Conservation (phyloP, 2,888 invertebrate genomes). For the Miltochrista miniata region DNA sequence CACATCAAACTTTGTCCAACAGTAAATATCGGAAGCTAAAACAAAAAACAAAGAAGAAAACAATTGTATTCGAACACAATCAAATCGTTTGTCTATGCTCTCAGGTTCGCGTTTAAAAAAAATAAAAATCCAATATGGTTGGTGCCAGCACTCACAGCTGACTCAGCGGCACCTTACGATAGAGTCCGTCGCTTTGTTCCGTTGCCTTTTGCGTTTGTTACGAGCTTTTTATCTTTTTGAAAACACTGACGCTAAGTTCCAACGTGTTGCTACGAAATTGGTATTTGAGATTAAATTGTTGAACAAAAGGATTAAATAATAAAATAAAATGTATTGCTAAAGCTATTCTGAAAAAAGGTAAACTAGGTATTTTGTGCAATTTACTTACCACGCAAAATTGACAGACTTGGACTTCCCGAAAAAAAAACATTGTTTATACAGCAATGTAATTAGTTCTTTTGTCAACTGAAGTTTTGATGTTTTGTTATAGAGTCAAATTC, state of each 20-base stretch:
- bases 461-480: background rate
- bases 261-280: no score
- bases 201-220: conserved; percentile 47
- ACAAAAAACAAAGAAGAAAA: conserved; percentile 40
- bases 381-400: no score
- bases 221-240: conserved; percentile 48
- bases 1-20: conserved; percentile 11
- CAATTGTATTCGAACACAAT: conserved; percentile 50
- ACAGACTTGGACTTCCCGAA: no score
- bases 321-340: no score
- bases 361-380: no score
- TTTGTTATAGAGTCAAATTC: background rate
- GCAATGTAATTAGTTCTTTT: no score
- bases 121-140: conserved; percentile 66
- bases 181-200: conserved; percentile 50
- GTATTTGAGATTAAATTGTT: conserved; percentile 27
- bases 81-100: conserved; percentile 54
- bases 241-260: conserved; percentile 32
- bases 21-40: conserved; percentile 30
- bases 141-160: conserved; percentile 64
- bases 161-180: conserved; percentile 70
- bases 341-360: no score
- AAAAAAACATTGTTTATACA: no score
- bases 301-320: no score
- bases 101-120: conserved; percentile 62